Evolutionary conservation across 2,113 vertebrate species (phyloP), one percentile per base, ranked within the genome.

Genomic region (Gadus macrocephalus): DNA sequence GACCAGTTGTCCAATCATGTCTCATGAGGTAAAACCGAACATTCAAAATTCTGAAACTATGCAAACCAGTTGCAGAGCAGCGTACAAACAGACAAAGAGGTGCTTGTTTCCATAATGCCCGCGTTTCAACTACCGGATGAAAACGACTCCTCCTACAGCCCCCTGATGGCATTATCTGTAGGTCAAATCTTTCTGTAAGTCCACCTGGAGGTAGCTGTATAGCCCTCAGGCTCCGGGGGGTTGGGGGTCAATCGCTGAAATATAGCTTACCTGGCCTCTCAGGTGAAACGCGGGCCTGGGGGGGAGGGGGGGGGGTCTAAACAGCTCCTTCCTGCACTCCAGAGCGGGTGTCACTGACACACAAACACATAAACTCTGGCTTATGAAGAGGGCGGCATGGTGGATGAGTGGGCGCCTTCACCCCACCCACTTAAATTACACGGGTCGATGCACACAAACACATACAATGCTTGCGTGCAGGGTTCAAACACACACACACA

Each of bases 191-290:
- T 70, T 67, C 69, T 81, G 70, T 53, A 73, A 64, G 72, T 71
- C 60, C 0, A 8, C 15, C 73, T 74, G 73, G 73, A 83, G 64
- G 74, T 58, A 55, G 71, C 14, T 77, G 49, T 71, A 73, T 56
- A 78, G 69, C 31, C 56, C 31, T 53, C 15, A 28, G 19, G 0
- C 71, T 67, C 70, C 31, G 65, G 80, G 84, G 81, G 76, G 12
- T 60, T 66, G 80, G 84, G 83, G 4, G 31, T 35, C 31, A 35
- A 76, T 68, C 63, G 53, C 79, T 80, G 72, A 74, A 78, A 80
- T 81, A 75, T 70, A 75, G 75, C 91, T 91, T 88, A 91, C 91
- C 87, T 78, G 83, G 78, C 74, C 76, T 89, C 81, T 85, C 84
- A 79, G 85, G 80, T 91, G 82, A 86, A 81, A 78, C 72, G 68